Percentiles rank a stretch among this genome's conserved stretches.
Evolutionary conservation across 2,888 invertebrate species (phyloP).

Genomic region (Mythimna albipuncta): DNA sequence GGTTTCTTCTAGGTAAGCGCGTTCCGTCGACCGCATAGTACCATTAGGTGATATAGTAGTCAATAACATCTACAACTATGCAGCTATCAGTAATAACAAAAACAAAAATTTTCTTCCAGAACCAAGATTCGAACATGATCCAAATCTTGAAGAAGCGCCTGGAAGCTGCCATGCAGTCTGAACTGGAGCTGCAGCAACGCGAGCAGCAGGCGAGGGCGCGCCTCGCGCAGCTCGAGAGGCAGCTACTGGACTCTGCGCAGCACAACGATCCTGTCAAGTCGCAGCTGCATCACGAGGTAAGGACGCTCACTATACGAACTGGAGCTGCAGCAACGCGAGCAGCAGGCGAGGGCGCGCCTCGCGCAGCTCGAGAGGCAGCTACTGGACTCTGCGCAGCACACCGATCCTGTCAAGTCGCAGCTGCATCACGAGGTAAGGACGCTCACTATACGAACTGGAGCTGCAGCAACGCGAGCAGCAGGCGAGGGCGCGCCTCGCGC

Average conservation of each 20-base stretch:
- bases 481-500: slow-evolving; percentile 83
- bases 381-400: slow-evolving; percentile 42
- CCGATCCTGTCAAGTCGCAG: slow-evolving; percentile 53
- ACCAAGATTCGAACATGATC: slow-evolving; percentile 92
- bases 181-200: slow-evolving; percentile 91
- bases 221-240: slow-evolving; percentile 68
- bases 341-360: slow-evolving; percentile 86
- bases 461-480: slow-evolving; percentile 91
- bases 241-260: slow-evolving; percentile 52
- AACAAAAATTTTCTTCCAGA: slow-evolving; percentile 79
- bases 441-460: no score
- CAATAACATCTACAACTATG: no score
- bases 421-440: slow-evolving; percentile 72
- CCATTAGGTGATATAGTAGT: no score
- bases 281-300: slow-evolving; percentile 74
- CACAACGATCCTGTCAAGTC: slow-evolving; percentile 42
- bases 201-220: slow-evolving; percentile 89
- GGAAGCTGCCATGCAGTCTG: slow-evolving; percentile 92
- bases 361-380: slow-evolving; percentile 69
- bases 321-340: slow-evolving; percentile 90
- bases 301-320: background rate
- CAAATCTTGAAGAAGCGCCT: slow-evolving; percentile 92
- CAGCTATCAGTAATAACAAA: background rate
- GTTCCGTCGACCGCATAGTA: no score
- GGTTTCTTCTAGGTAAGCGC: no score